Base-by-base conservation (phyloP, 2,888 invertebrate species). In the Metopia argyrocephala region DNA sequence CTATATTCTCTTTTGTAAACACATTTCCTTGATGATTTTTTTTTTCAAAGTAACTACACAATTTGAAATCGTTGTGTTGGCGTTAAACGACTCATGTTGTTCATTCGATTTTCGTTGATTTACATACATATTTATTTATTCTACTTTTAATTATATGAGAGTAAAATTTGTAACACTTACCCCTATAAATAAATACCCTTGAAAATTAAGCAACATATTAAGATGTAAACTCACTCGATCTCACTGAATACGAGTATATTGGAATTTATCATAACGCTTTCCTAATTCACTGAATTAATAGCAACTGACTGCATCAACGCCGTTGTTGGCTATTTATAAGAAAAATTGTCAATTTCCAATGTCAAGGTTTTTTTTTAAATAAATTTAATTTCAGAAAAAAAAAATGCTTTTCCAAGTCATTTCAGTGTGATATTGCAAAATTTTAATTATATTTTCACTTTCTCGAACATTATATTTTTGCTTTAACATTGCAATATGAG, bases 321-420 rank as follows among this genome's bases (percentile, higher is more conserved):
- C 6, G n/a, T 15, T 56, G 12, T 27, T 48, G 38, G 25, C 54
- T 79, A 69, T 79, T 79, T 79, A 79, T 79, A 79, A 21, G 38
- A 31, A 25, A 56, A 62, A 38, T 28, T 50, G n/a, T 1, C 5
- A 52, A 4, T 21, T 3, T 15, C 23, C 74, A 74, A 65, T 65
- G 69, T 79, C 59, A 75, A 75, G 28, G 61, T 52, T 71, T 59
- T 21, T n/a, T 9, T 9, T 9, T 38, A 38, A 38, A 38, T 38
- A 15, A 38, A 38, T 12, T 15, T 38, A 3, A 3, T 6, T 3
- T 9, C 0, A 31, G 12, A 5, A 2, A 31, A 62, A 45, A 62
- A 62, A 50, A 52, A 61, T 6, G 2, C 48, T 73, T 68, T 23
- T 46, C 28, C 68, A 61, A 79, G 75, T 79, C 75, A 79, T 69